Evolutionary conservation across 1,140 invertebrate genomes (phyloP).

Genomic region (Drosophila albomicans): DNA sequence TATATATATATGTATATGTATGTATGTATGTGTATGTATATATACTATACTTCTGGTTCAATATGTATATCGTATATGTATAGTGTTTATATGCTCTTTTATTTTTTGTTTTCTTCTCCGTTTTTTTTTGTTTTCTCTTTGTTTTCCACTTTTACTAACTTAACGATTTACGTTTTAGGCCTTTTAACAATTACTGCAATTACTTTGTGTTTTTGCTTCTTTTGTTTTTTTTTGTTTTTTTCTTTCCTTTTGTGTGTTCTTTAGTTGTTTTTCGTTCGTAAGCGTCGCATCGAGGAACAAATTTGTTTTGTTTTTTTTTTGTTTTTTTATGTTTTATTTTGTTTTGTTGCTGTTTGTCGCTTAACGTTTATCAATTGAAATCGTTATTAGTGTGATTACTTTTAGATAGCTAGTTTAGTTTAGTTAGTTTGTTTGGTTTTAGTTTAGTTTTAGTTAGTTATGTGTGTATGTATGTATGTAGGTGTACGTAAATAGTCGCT

Average conservation of each 20-base stretch:
- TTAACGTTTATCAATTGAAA: constrained; percentile 37
- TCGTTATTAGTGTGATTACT: constrained; percentile 40
- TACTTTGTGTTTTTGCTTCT: constrained; percentile 12
- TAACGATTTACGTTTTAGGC: constrained; percentile 17
- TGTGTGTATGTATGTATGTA: constrained; percentile 7
- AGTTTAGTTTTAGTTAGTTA: constrained; percentile 31
- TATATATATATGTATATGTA: constrained; percentile 42
- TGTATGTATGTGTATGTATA: constrained; percentile 40
- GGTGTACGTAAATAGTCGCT: constrained; percentile 19
- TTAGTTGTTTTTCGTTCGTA: constrained; percentile 30
- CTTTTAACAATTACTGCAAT: constrained; percentile 21
- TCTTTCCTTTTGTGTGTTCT: neutral
- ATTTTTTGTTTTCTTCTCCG: neutral
- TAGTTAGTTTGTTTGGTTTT: constrained; percentile 37
- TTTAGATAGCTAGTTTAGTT: constrained; percentile 33
- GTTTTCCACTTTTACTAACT: constrained; percentile 24
- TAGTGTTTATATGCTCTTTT: constrained; percentile 53
- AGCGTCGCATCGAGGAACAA: constrained; percentile 72
- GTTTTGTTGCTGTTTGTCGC: constrained; percentile 11
- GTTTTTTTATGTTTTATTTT: neutral
- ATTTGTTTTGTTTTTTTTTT: constrained; percentile 39
- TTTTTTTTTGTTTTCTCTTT: neutral
- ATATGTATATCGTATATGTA: constrained; percentile 80
- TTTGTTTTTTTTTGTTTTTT: neutral
- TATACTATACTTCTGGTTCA: constrained; percentile 47